Conservation (phyloP, 2,888 invertebrate species). For the Rhamnusium bicolor region DNA sequence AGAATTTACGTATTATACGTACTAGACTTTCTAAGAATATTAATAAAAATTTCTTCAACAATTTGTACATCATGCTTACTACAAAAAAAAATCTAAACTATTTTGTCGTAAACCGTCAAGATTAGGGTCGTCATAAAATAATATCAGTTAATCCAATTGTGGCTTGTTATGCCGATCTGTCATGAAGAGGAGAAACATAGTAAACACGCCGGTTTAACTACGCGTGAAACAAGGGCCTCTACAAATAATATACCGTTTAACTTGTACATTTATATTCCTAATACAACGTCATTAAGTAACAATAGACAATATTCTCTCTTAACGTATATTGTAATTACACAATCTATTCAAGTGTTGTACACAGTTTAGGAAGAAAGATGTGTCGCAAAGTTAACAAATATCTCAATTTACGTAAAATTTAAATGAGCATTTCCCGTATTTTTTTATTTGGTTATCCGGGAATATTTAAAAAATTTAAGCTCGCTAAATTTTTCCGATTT, state of each 20-base stretch:
- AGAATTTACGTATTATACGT: slow-evolving; percentile 12
- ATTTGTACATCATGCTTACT: background rate
- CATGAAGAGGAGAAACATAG: background rate
- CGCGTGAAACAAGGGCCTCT: background rate
- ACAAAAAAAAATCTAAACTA: background rate
- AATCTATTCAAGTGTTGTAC: background rate
- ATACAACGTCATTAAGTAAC: background rate
- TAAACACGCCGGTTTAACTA: background rate
- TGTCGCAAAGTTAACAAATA: too few relatives aligned
- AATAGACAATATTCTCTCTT: background rate
- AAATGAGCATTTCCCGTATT: too few relatives aligned
- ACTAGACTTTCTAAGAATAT: slow-evolving; percentile 30
- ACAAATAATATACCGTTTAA: background rate
- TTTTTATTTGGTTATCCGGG: too few relatives aligned
- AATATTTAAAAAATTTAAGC: too few relatives aligned
- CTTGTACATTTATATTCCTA: slow-evolving; percentile 5
- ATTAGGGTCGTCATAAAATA: slow-evolving; percentile 1
- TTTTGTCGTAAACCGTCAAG: background rate
- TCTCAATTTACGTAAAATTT: too few relatives aligned
- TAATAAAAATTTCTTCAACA: slow-evolving; percentile 1
- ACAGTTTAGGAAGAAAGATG: too few relatives aligned
- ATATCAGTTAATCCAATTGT: background rate
- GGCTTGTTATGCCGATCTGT: background rate
- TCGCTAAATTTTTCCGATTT: too few relatives aligned
- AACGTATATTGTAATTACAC: background rate